Evolutionary conservation across 2,113 vertebrate species (phyloP), one percentile per base, ranked within the genome.

Genomic region (Mus musculus): DNA sequence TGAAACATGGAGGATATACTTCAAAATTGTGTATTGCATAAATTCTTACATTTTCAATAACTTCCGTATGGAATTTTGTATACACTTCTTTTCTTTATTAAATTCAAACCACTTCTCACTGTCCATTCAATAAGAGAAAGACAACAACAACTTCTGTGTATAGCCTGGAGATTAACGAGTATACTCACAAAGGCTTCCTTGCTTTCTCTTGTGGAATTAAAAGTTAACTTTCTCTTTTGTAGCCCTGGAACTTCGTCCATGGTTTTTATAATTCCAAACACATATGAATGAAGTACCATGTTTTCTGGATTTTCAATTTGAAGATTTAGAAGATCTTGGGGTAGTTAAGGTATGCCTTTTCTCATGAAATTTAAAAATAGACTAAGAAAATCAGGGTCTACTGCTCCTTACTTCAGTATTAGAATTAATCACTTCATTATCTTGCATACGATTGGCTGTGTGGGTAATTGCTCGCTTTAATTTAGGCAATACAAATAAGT

Each of bases 281-380:
- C 16, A 89, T 30, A 94, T 94, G 39, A 92, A 94, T 3, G 7
- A 94, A 91, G 17, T 9, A 11, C 10, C 36, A 24, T 81, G 12
- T 52, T 72, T 88, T 95, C 46, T 96, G 14, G 16, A 30, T 1
- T 92, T 91, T 91, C 56, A 4, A 46, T 95, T 69, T 87, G 7
- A 89, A 14, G 26, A 39, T 19, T 88, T 65, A 46, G 16, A n/a
- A 49, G 33, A 46, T 39, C 46, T 11, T 88, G 22, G 11, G 8
- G 59, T 39, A 16, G 2, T 61, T 84, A 84, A 91, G 39, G 42
- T 59, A 3, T 46, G 5, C 11, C n/a, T 30, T 82, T 19, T 3
- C 63, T 19, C 88, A 36, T 88, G 76, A 82, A 46, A 75, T 9
- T 0, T 2, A 81, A 1, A 56, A 87, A 67, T 71, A n/a, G 14